phyloP scores from a whole-genome alignment of 2,888 invertebrate genomes.

The Bruchidius siliquastri region DNA sequence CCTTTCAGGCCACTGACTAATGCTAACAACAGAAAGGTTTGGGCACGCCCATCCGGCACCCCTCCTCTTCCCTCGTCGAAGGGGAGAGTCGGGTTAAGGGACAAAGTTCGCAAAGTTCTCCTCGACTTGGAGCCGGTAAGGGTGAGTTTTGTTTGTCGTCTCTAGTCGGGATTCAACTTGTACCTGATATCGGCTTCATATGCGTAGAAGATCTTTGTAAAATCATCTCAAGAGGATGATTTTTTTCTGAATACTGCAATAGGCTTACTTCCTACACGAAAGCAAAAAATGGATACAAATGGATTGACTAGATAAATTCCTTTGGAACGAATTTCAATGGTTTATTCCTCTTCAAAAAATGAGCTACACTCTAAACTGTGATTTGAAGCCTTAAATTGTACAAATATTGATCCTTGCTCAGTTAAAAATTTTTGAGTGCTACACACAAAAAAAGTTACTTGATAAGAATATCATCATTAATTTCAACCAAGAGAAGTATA shows the following conservation, averaged over 20 bases:
- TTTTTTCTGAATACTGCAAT: not conserved
- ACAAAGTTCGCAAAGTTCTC: not conserved
- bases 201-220: not conserved
- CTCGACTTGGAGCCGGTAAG: not conserved
- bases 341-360: too few species aligned
- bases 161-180: not conserved
- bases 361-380: too few species aligned
- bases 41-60: constrained; percentile 30
- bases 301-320: too few species aligned
- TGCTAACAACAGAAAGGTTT: constrained; percentile 39
- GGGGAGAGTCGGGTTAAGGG: not conserved
- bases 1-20: constrained; percentile 47
- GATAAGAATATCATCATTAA: too few species aligned
- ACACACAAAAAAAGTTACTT: too few species aligned
- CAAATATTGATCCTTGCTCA: too few species aligned
- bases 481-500: too few species aligned
- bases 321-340: too few species aligned
- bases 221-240: not conserved
- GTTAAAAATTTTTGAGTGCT: too few species aligned
- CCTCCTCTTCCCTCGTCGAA: constrained; percentile 9
- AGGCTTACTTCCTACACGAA: not conserved
- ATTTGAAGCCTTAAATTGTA: too few species aligned
- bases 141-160: not conserved
- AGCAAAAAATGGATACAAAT: too few species aligned
- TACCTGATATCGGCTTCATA: not conserved